Conservation (phyloP, 2,888 invertebrate genomes). For the Dyspetes luteomarginatus region DNA sequence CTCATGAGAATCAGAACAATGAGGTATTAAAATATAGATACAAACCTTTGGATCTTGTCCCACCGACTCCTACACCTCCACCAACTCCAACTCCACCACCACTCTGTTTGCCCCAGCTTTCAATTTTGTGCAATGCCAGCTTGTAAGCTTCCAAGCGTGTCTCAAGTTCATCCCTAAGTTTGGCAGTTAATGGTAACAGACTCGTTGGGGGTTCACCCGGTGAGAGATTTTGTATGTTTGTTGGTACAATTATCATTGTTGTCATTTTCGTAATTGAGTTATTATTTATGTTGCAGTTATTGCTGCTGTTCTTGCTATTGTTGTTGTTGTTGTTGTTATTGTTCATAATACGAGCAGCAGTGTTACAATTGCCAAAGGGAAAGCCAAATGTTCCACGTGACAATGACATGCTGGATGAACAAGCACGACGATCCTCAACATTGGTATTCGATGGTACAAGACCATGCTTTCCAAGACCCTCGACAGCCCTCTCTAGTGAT, state of each 20-base stretch:
- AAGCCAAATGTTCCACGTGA: constrained; percentile 45
- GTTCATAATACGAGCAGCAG: constrained; percentile 3
- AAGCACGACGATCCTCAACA: constrained; percentile 59
- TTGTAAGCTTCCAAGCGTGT: constrained; percentile 94
- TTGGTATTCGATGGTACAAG: constrained; percentile 85
- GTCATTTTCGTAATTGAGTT: neutral
- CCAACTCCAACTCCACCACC: constrained; percentile 76
- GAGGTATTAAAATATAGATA: constrained; percentile 32
- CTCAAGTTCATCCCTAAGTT: constrained; percentile 93
- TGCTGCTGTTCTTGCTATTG: neutral
- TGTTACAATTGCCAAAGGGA: constrained; percentile 14
- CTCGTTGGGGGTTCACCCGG: constrained; percentile 69
- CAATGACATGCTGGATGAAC: neutral
- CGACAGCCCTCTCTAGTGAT: constrained; percentile 93
- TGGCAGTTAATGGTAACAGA: constrained; percentile 91
- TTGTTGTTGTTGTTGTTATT: neutral
- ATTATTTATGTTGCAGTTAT: neutral
- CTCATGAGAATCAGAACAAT: constrained; percentile 47
- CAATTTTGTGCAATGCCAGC: constrained; percentile 93
- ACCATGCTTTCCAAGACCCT: constrained; percentile 95
- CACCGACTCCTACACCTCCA: constrained; percentile 72
- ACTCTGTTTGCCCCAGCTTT: constrained; percentile 83
- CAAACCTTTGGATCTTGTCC: constrained; percentile 80
- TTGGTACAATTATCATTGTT: constrained; percentile 81
- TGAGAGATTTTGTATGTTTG: constrained; percentile 8